Percentiles rank a stretch among this genome's conserved stretches.
phyloP scores from a whole-genome alignment of 2,888 invertebrate genomes.

The Frankliniella intonsa region DNA sequence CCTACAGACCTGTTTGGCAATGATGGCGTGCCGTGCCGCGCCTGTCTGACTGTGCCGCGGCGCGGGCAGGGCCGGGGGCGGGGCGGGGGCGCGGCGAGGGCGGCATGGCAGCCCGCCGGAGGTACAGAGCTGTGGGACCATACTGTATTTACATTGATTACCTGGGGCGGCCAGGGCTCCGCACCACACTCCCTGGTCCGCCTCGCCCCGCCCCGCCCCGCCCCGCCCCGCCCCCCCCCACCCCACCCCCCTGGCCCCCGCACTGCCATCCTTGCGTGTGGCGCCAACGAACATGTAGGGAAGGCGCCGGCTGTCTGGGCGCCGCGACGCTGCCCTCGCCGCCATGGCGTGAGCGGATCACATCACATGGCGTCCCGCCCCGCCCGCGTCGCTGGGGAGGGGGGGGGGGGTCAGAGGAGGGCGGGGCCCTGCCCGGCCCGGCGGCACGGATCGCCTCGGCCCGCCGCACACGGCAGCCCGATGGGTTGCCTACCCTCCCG shows the following conservation, averaged over 20 bases:
- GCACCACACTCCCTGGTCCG: neutral
- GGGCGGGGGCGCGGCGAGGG: too few relatives aligned
- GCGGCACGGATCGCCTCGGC: neutral
- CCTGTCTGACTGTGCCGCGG: too few relatives aligned
- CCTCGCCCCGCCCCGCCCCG: neutral
- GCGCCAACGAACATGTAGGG: constrained; percentile 18
- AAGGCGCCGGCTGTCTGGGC: constrained; percentile 8
- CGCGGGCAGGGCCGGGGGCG: too few relatives aligned
- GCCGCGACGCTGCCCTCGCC: neutral
- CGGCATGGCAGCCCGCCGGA: too few relatives aligned
- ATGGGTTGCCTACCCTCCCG: neutral
- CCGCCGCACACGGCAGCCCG: neutral
- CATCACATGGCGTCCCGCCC: constrained; percentile 7
- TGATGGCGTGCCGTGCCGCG: too few relatives aligned
- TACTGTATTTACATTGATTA: too few relatives aligned
- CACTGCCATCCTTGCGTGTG: constrained; percentile 13
- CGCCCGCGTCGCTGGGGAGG: too few relatives aligned
- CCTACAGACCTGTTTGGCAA: too few relatives aligned
- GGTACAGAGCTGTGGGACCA: too few relatives aligned
- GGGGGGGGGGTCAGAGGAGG: too few relatives aligned
- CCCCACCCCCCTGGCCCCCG: neutral
- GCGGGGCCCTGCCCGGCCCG: neutral
- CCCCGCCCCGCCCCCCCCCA: neutral
- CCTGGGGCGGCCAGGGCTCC: neutral
- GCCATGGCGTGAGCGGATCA: constrained; percentile 21